Base-by-base conservation (phyloP, 2,888 invertebrate genomes). In the Drosophila mettleri region DNA sequence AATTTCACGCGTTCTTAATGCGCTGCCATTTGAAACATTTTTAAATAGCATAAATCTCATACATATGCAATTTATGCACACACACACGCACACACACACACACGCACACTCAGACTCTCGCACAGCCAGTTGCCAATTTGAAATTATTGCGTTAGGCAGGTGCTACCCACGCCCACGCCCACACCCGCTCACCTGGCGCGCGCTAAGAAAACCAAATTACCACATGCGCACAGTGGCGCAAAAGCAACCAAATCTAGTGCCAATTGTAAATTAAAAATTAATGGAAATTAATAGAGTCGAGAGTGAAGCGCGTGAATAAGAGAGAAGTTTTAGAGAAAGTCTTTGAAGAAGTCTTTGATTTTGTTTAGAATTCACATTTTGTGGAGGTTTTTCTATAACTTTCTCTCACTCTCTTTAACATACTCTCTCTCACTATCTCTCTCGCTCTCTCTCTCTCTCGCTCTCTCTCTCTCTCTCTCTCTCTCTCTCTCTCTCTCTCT, bases 31-130 rank as follows among this genome's bases (percentile, higher is more conserved):
- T 86, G 59, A 63, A 86, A 86, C 74, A 72, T 69, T 75, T 75
- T 79, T 80, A 79, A 88, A 88, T 74, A 80, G 76, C 71, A 83
- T 88, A 88, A 88, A 83, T 83, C 89, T 89, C 86, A 89, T 88
- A 79, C 86, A 89, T 83, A 89, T 86, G 86, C 86, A 86, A 82
- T 85, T 79, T 81, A 78, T 60, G 74, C 64, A 73, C 70, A 59
- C 62, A 61, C 61, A 55, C 60, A 33, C 62, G 36, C 53, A 51
- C 65, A 52, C 61, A 65, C 61, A 48, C 62, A 20, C 61, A 38
- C 52, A 57, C 65, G 41, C 48, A 22, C 48, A 34, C 34, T 0
- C 36, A 16, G n/a, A 18, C 38, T 4, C 38, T 16, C 48, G n/a
- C 5, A 10, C 16, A 36, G 59, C 36, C 60, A 54, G 62, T 70